Base-by-base conservation (phyloP, 1,140 invertebrate species). In the Acyrthosiphon pisum region DNA sequence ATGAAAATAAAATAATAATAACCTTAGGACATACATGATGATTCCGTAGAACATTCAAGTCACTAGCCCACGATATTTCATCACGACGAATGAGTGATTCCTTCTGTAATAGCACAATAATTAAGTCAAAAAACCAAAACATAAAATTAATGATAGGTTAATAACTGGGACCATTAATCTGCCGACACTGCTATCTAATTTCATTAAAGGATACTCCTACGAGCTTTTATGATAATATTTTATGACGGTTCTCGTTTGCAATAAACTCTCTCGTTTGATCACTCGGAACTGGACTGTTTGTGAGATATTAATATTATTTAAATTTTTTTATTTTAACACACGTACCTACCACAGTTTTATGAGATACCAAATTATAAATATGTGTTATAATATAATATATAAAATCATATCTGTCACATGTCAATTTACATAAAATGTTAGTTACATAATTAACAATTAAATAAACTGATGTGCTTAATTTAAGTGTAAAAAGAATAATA, bases 51-150 rank as follows among this genome's bases (percentile, higher is more conserved):
- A 56, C 18, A 56, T 56, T 7, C 50, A 30, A 56, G 50, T 37
- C 35, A 56, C 46, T 89, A 26, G n/a, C 48, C 35, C 50, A 56
- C 88, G 88, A 7, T 20, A 20, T 89, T 89, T 53, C 46, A 50
- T 53, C 87, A 35, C 35, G 2, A 56, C 35, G n/a, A 37, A 89
- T 56, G 48, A 89, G 35, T 89, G 50, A 89, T 89, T 56, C 9
- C 35, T 30, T 22, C 23, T 89, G 18, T 89, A 53, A 89, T 53
- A 53, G 46, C 87, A 53, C 35, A 89, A 89, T 89, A 53, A 89
- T 89, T 89, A 89, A 89, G 87, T 89, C 44, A 37, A 89, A 89
- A 89, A 89, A 53, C 35, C 87, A 23, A 37, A 89, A 50, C 48
- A 3, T n/a, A 20, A 56, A 56, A 89, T 56, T 56, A 89, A 56